A percentile compares a stretch with the other conserved stretches of the same genome.
Evolutionary conservation across 2,888 invertebrate genomes (phyloP).

Genomic region (Coleophora flavipennella): DNA sequence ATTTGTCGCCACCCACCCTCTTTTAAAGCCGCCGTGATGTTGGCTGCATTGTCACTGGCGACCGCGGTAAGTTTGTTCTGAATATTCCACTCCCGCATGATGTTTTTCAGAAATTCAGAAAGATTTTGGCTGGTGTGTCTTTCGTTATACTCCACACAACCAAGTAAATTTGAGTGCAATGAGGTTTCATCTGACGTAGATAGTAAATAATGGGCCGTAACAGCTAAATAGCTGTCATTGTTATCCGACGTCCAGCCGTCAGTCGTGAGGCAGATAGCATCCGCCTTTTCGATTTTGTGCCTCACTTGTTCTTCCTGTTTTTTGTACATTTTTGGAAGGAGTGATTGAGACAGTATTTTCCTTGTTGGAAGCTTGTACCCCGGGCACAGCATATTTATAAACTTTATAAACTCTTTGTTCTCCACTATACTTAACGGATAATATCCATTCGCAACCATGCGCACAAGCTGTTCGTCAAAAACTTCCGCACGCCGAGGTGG

Average conservation of each 20-base stretch:
- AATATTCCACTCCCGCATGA: constrained; percentile 6
- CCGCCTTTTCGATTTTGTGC: constrained; percentile 4
- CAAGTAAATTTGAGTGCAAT: constrained; percentile 2
- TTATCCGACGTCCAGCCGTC: constrained; percentile 14
- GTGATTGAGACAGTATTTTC: constrained; percentile 3
- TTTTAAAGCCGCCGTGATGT: constrained; percentile 9
- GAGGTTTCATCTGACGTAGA: constrained; percentile 1
- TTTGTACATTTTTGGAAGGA: neutral
- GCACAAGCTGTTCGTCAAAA: constrained; percentile 7
- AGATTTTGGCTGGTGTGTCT: constrained; percentile 4
- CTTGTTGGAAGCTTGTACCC: constrained; percentile 9
- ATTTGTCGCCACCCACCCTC: constrained; percentile 8
- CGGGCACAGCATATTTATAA: constrained; percentile 8
- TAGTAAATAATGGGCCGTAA: constrained; percentile 14
- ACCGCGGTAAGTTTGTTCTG: constrained; percentile 7
- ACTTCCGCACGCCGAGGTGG: neutral
- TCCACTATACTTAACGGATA: constrained; percentile 12
- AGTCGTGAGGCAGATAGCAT: constrained; percentile 11
- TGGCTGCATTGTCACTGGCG: constrained; percentile 13
- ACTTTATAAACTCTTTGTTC: constrained; percentile 9
- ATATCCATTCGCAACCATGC: constrained; percentile 8
- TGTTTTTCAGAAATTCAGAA: constrained; percentile 2
- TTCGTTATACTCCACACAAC: constrained; percentile 4
- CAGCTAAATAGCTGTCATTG: constrained; percentile 9
- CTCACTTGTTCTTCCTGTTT: neutral